Evolutionary conservation across 2,888 invertebrate species (phyloP), one percentile per base, ranked within the genome.

Genomic region (Clitarchus hookeri): DNA sequence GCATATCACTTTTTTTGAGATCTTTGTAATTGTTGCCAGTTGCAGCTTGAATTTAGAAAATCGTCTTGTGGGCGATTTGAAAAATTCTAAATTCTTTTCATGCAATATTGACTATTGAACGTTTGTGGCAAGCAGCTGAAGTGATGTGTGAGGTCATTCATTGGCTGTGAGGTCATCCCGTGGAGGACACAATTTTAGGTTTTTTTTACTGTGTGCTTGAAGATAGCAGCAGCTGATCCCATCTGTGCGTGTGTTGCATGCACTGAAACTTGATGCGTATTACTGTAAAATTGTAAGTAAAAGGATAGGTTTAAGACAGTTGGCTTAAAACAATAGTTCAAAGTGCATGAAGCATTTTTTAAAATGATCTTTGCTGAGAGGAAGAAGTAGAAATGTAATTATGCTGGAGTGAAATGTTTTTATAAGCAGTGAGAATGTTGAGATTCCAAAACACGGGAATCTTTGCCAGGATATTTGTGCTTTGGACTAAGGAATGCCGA

Each of bases 121-220:
- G 27, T 4, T 27, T 23, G 65, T 82, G 82, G 82, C 27, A 82
- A 82, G 82, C 82, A 82, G 82, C 82, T 16, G 19, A 25, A 82
- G 82, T 36, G 27, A 36, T n/a, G 65, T 65, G 65, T 65, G 48
- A 65, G 65, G 65, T 65, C 65, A 44, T 23, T 25, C 79, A 25
- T 82, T 82, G 82, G 36, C 36, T 82, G 82, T 82, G 82, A 82
- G 27, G 82, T 82, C 82, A 82, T 82, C 19, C 27, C 82, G 13
- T 82, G 82, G 82, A 82, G 82, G 82, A 82, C 82, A 36, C 36
- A 82, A n/a, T 82, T 82, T 8, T 82, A 36, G 27, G 27, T 82
- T 82, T 82, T 82, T 36, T 82, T 82, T 65, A 65, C 65, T 19
- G n/a, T n/a, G 65, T 19, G 65, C 65, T 19, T 65, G 65, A 65